phyloP scores from a whole-genome alignment of 92 coral and sea anemone species.

The Anthopleura xanthogrammica region DNA sequence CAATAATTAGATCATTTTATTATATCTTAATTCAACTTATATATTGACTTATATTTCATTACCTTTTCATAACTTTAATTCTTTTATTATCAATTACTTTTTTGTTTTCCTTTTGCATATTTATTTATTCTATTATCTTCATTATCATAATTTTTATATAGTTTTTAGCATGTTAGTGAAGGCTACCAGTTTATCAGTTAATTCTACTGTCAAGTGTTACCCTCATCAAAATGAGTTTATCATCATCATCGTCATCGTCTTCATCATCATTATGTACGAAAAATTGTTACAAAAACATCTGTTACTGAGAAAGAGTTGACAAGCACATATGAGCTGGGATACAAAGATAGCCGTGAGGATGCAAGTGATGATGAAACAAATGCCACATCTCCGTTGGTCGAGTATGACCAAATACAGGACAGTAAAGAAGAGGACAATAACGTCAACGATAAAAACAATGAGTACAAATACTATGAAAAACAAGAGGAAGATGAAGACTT shows the following conservation, averaged over 20 bases:
- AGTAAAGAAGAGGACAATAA: not conserved
- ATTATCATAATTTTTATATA: no score
- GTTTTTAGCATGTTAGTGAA: no score
- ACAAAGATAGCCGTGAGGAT: not conserved
- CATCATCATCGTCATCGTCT: not conserved
- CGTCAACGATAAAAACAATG: not conserved
- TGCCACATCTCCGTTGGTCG: not conserved
- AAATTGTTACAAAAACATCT: not conserved
- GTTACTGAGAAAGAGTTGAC: not conserved
- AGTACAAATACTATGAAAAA: not conserved
- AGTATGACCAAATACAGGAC: not conserved
- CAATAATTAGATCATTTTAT: no score
- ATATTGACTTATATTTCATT: no score
- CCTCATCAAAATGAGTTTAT: no score
- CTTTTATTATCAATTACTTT: no score
- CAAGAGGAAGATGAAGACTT: not conserved
- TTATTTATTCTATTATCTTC: no score
- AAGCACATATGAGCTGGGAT: not conserved
- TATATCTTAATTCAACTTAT: no score
- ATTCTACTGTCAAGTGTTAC: no score
- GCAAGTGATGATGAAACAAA: not conserved
- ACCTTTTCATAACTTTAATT: no score
- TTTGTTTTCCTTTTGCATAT: no score
- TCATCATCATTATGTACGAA: not conserved
- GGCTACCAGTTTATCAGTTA: no score